A percentile compares a stretch with the other conserved stretches of the same genome.
Conservation (phyloP, 2,797 vertebrate genomes). For the Tenualosa ilisha region DNA sequence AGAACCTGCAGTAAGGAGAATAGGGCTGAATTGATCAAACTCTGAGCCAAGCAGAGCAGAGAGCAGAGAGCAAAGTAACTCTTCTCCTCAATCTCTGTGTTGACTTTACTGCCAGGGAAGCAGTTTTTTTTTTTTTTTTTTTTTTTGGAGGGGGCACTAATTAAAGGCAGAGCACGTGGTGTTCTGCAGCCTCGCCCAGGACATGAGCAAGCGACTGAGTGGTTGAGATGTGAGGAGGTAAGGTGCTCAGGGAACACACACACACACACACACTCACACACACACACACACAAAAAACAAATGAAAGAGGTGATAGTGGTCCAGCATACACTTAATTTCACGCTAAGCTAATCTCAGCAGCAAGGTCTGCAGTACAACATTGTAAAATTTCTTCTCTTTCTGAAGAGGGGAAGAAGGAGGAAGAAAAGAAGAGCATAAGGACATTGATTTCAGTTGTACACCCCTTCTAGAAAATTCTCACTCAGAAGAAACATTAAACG, state of each 20-base stretch:
- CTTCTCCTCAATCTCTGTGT: constrained; percentile 7
- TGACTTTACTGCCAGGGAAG: constrained; percentile 50
- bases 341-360: constrained; percentile 36
- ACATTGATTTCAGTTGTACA: background rate
- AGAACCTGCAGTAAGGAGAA: background rate
- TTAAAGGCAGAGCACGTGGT: constrained; percentile 42
- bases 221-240: background rate
- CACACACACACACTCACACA: no score
- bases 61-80: background rate
- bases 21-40: background rate
- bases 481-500: background rate
- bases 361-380: constrained; percentile 23
- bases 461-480: background rate
- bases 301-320: constrained; percentile 17
- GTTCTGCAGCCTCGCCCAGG: background rate
- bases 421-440: no score
- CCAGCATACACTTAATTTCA: constrained; percentile 53
- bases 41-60: background rate
- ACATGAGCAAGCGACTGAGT: background rate
- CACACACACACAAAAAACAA: background rate
- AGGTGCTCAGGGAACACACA: background rate
- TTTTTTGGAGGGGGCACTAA: constrained; percentile 29
- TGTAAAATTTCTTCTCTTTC: background rate
- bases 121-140: constrained; percentile 35
- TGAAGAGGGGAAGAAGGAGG: background rate